These are phyloP conservation scores for Heliconius himera DNA, from an alignment of 1,140 invertebrate species.

Conservation along the genomic window DNA sequence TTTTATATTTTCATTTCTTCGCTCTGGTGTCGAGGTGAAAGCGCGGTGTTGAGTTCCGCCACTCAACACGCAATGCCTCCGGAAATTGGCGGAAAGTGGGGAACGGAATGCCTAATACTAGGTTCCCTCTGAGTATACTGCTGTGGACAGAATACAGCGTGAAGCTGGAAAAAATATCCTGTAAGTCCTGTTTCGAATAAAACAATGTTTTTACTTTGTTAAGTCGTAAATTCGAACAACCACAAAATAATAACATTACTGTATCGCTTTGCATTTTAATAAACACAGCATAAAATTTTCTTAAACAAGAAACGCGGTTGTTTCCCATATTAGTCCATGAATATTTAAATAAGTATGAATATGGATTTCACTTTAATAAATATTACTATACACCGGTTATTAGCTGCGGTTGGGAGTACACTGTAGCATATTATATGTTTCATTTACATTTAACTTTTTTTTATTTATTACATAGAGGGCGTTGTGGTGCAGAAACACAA, in stretches of 20 bases:
- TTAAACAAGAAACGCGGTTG: background rate
- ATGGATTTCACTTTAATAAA: slow-evolving; percentile 7
- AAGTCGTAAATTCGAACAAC: background rate
- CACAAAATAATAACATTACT: background rate
- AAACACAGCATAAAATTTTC: background rate
- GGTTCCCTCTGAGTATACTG: too few relatives aligned
- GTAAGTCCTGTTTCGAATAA: too few relatives aligned
- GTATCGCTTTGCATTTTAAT: background rate
- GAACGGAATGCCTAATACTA: too few relatives aligned
- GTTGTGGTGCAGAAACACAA: too few relatives aligned
- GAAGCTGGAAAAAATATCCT: background rate
- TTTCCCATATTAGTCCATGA: slow-evolving; percentile 4
- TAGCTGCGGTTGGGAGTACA: background rate
- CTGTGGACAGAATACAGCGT: background rate
- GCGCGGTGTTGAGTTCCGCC: too few relatives aligned
- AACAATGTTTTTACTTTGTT: too few relatives aligned
- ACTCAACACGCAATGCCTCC: too few relatives aligned
- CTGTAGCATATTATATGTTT: background rate
- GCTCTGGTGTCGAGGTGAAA: too few relatives aligned
- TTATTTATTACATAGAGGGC: too few relatives aligned
- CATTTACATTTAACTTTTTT: background rate
- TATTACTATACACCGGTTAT: background rate
- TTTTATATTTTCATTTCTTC: too few relatives aligned
- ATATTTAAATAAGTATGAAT: slow-evolving; percentile 6
- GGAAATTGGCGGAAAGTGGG: too few relatives aligned